Evolutionary conservation across 2,113 vertebrate species (phyloP).

Genomic region (Cynocephalus volans): DNA sequence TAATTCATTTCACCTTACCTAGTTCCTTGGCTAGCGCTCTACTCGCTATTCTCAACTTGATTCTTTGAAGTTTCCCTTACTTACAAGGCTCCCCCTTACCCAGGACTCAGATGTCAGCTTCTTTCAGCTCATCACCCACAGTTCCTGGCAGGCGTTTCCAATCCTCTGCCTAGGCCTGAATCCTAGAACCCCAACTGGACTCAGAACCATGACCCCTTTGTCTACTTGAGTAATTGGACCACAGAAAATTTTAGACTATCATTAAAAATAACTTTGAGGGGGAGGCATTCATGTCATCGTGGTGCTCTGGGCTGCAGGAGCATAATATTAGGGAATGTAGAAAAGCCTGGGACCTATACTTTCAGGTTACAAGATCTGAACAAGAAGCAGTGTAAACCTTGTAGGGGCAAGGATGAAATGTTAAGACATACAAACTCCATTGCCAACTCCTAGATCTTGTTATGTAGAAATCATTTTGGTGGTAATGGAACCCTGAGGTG

Average conservation of each 20-base stretch:
- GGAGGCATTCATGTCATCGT: not conserved
- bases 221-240: not conserved
- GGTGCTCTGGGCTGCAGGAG: not conserved
- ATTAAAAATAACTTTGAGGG: not conserved
- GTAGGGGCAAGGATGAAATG: not conserved
- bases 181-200: not conserved
- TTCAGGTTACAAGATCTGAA: not conserved
- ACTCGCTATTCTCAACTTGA: not conserved
- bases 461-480: constrained; percentile 19
- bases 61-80: not conserved
- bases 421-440: not conserved
- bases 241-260: not conserved
- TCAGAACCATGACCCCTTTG: not conserved
- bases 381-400: not conserved
- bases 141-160: not conserved
- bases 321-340: not conserved
- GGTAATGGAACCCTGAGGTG: not conserved
- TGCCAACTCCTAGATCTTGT: not conserved
- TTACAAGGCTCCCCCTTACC: not conserved
- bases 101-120: not conserved
- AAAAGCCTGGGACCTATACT: not conserved
- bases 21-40: not conserved
- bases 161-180: not conserved
- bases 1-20: constrained; percentile 21
- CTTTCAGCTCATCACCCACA: not conserved